These are phyloP conservation scores for Alces alces DNA, from an alignment of 2,113 vertebrate genomes.

Conservation along the genomic window DNA sequence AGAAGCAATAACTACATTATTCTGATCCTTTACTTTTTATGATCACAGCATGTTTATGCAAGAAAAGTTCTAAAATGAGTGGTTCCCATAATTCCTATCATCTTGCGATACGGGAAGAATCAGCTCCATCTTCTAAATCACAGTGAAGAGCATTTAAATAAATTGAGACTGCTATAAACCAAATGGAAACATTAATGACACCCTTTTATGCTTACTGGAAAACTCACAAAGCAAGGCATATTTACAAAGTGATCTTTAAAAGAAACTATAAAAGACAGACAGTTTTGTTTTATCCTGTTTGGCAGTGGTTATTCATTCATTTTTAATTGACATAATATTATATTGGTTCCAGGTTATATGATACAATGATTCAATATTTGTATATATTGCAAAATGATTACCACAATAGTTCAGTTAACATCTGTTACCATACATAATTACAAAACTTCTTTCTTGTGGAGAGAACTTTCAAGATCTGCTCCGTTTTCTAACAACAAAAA, in stretches of 20 bases:
- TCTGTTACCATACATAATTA: not conserved
- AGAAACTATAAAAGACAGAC: not conserved
- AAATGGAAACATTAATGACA: not conserved
- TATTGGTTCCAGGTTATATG: not conserved
- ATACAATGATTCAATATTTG: not conserved
- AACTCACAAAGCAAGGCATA: not conserved
- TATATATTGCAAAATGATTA: not conserved
- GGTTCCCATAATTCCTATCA: not conserved
- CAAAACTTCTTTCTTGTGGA: not conserved
- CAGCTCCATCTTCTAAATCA: not conserved
- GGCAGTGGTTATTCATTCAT: not conserved
- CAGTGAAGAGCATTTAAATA: not conserved
- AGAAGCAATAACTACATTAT: not conserved
- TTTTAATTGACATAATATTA: not conserved
- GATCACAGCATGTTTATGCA: not conserved
- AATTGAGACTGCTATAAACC: not conserved
- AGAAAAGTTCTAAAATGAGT: constrained; percentile 18
- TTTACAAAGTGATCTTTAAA: constrained; percentile 4
- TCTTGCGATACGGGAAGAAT: not conserved
- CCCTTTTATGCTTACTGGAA: not conserved
- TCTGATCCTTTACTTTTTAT: not conserved
- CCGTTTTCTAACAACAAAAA: not conserved
- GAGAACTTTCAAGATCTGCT: not conserved
- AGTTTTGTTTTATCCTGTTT: not conserved
- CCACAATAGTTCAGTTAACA: not conserved